Percentiles rank a stretch among this genome's conserved stretches.
phyloP scores from a whole-genome alignment of 2,888 invertebrate species.

The Dusona sp. region DNA sequence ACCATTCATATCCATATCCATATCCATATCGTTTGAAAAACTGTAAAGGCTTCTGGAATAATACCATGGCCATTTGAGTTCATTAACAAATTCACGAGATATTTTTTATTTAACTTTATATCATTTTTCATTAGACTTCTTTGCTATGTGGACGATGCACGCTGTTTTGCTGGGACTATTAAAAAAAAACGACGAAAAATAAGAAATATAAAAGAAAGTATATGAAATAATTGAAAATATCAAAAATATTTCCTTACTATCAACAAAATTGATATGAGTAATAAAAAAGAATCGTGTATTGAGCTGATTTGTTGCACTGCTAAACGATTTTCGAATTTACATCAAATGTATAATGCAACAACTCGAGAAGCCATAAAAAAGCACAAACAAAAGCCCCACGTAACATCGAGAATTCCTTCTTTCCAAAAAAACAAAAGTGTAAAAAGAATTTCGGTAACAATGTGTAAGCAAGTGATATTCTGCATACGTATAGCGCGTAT shows the following conservation, averaged over 20 bases:
- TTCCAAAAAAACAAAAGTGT: neutral
- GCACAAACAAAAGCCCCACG: neutral
- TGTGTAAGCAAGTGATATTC: neutral
- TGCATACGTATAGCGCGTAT: slow-evolving; percentile 1
- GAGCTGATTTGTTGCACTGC: neutral
- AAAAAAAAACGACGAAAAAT: neutral
- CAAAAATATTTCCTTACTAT: neutral
- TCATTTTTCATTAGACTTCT: too few relatives aligned
- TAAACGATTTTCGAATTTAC: neutral
- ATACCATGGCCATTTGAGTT: neutral
- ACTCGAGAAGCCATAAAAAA: neutral
- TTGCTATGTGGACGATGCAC: neutral
- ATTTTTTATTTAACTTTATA: too few relatives aligned
- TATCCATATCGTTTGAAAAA: too few relatives aligned
- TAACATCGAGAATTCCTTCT: slow-evolving; percentile 7
- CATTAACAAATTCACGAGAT: neutral
- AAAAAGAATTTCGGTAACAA: neutral
- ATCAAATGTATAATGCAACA: slow-evolving; percentile 12
- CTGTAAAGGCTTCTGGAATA: too few relatives aligned
- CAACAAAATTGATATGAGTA: neutral
- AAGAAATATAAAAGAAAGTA: neutral
- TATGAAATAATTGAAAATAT: neutral
- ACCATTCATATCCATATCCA: too few relatives aligned
- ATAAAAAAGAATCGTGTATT: neutral
- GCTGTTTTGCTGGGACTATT: neutral